Base-by-base conservation (phyloP, 2,113 vertebrate genomes). In the Delphinapterus leucas region DNA sequence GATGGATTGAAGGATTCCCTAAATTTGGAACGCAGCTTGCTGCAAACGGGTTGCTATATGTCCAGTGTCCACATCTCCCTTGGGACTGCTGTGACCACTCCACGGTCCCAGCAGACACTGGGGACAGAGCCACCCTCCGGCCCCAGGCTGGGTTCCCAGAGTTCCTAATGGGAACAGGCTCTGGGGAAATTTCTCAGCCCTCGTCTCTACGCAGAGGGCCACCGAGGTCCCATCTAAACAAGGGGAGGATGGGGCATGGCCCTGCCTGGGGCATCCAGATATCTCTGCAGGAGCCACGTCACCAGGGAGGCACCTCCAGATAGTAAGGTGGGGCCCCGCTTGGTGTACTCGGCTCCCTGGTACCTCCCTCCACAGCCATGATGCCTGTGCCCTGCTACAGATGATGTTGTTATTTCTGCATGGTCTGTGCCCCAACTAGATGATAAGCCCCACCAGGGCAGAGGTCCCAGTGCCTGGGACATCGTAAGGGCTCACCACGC, bases 401-500 rank as follows among this genome's bases (percentile, higher is more conserved):
- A 23, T 1, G 9, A 23, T 1, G 17, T 20, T 15, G 1, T 18
- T 10, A 44, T 21, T 47, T 74, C 93, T 26, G 3, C 20, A 11
- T 8, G 0, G 1, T 33, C 44, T 53, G 53, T n/a, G 9, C 58
- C 38, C 63, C 14, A 6, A 10, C 10, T 1, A 4, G 60, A n/a
- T 18, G 41, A 6, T 3, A 47, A 63, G 63, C 1, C 47, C 55
- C 65, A 20, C 0, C 1, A 10, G 23, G 47, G 71, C 3, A 10
- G 38, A 94, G 60, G 17, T 38, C 25, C n/a, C 2, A 1, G 88
- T 12, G 17, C 31, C 91, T 23, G 8, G 63, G 10, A 9, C 21
- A 7, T 6, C 0, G 3, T 2, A 4, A n/a, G 4, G 4, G 38
- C 41, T 60, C 61, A 2, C 21, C 83, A 14, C 3, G 3, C 3